Base-by-base conservation (phyloP, 2,797 vertebrate species). In the Urosaurus nigricauda region DNA sequence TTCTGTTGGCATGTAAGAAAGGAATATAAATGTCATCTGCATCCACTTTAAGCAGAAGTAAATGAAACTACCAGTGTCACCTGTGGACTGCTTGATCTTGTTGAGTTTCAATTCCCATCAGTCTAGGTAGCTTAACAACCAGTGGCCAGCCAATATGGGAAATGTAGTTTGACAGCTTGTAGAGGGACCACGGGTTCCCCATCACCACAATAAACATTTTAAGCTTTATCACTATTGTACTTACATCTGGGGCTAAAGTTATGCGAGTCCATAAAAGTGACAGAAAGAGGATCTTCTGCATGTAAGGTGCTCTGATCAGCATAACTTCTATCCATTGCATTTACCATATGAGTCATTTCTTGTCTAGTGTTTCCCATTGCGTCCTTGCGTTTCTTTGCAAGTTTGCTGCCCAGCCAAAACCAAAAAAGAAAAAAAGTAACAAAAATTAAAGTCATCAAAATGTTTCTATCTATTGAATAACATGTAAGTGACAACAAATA, bases 321-420 rank as follows among this genome's bases (percentile, higher is more conserved):
- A 0, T 99, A 99, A 93, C 99, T 99, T 89, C 99, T 97, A 86
- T 99, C 99, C 99, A 99, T 99, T 0, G 99, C 98, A 1, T 99
- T 99, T 93, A 99, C 99, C 99, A 99, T 99, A 94, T 99, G 98
- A 0, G 99, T 99, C 99, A 99, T 99, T 96, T 99, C 99, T 95
- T 99, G 99, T 3, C 99, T 97, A 0, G 98, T 98, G 43, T 98
- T 99, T 51, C 99, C 99, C 86, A 99, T 98, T 63, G 98, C 99
- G 79, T 99, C 99, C 94, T 99, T 99, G 43, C 98, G 99, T 92
- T 99, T 99, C 96, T 99, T 99, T 0, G 99, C 99, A 92, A 99
- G 98, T 96, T 99, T 99, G 97, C 99, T 99, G 97, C 96, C 96
- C 95, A 96, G 92, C 93, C 95, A 96, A 96, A 95, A 87, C 29